Evolutionary conservation across 2,888 invertebrate genomes (phyloP).

Genomic region (Pycnomerus fuliginosus): DNA sequence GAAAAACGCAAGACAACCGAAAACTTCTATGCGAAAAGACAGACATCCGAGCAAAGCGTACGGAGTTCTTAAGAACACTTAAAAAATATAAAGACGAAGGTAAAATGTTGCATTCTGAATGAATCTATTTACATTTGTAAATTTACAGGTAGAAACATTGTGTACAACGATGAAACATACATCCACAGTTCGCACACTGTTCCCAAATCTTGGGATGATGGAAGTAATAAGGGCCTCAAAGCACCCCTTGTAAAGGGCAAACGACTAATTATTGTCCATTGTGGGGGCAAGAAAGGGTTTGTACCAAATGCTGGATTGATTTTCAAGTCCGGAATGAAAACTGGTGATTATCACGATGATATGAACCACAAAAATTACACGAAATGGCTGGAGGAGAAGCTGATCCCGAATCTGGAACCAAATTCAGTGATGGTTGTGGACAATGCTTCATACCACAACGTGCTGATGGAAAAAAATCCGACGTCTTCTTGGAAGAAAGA

Average conservation of each 20-base stretch:
- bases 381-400: not conserved
- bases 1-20: slow-evolving; percentile 3
- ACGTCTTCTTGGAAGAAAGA: not conserved
- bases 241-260: not conserved
- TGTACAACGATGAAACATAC: slow-evolving; percentile 28
- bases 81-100: too few species aligned
- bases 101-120: too few species aligned
- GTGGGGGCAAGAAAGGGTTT: slow-evolving; percentile 3
- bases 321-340: slow-evolving; percentile 19
- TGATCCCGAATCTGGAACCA: not conserved
- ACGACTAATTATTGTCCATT: not conserved
- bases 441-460: not conserved
- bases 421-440: not conserved
- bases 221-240: slow-evolving; percentile 1
- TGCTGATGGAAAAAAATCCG: not conserved
- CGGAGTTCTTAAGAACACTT: too few species aligned
- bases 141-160: slow-evolving; percentile 21
- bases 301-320: slow-evolving; percentile 4
- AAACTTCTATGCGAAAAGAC: too few species aligned
- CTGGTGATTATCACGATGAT: slow-evolving; percentile 35
- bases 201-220: slow-evolving; percentile 1
- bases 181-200: slow-evolving; percentile 11
- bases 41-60: too few species aligned
- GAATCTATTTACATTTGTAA: too few species aligned
- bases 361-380: slow-evolving; percentile 25